Percentiles rank a stretch among this genome's conserved stretches.
These are phyloP conservation scores for Thomomys bottae DNA, from an alignment of 2,113 vertebrate species.

Conservation along the genomic window DNA sequence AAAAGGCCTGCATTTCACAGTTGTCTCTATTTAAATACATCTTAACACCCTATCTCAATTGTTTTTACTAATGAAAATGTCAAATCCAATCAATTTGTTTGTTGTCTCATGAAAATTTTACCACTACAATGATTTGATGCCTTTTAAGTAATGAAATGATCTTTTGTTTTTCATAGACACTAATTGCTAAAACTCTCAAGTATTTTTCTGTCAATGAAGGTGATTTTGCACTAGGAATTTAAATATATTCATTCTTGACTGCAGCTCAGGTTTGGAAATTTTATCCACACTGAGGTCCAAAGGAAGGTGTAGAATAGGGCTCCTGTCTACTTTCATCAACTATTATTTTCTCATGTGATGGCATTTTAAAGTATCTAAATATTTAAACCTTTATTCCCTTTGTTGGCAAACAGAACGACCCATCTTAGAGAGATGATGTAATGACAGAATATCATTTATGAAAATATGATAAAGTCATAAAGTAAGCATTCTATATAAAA, in stretches of 20 bases:
- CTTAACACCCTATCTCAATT: neutral
- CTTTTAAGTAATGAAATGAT: neutral
- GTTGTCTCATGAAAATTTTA: neutral
- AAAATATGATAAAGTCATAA: neutral
- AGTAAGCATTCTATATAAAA: neutral
- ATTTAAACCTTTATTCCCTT: neutral
- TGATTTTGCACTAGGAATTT: neutral
- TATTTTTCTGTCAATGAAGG: neutral
- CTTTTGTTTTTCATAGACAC: neutral
- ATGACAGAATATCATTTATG: neutral
- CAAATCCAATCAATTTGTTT: neutral
- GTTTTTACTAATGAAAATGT: slow-evolving; percentile 45
- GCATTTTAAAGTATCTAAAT: neutral
- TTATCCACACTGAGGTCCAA: fast-evolving
- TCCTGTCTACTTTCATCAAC: neutral
- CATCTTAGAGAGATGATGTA: neutral
- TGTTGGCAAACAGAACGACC: neutral
- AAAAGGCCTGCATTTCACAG: neutral
- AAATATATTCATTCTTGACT: neutral
- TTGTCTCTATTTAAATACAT: slow-evolving; percentile 2
- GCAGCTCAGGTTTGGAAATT: neutral
- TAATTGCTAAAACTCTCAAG: neutral
- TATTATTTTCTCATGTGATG: neutral
- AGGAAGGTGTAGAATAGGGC: neutral
- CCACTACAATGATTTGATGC: neutral